These are phyloP conservation scores for Bradypus variegatus DNA, from an alignment of 2,797 vertebrate genomes.

Conservation along the genomic window DNA sequence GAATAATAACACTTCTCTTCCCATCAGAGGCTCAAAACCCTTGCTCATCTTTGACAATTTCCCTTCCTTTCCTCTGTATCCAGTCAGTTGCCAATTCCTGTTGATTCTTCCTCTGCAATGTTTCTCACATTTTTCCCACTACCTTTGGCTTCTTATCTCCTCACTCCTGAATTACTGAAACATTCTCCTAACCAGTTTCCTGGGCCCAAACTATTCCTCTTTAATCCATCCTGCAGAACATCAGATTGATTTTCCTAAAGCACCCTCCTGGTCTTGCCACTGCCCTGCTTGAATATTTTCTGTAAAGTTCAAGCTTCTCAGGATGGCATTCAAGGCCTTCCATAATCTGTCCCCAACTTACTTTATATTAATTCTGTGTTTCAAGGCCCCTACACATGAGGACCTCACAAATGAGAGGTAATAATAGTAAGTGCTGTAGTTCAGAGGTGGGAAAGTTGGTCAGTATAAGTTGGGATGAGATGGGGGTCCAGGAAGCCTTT, in stretches of 20 bases:
- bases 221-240: not conserved
- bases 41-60: not conserved
- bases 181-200: not conserved
- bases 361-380: not conserved
- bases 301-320: not conserved
- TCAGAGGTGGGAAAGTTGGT: not conserved
- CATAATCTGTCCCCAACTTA: not conserved
- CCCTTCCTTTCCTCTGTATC: not conserved
- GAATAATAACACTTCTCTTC: not conserved
- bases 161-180: not conserved
- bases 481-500: not conserved
- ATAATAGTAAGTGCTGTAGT: not conserved
- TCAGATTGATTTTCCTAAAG: conserved; percentile 11
- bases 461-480: not conserved
- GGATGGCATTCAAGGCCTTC: not conserved
- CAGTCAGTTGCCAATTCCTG: not conserved
- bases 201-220: not conserved
- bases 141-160: conserved; percentile 10
- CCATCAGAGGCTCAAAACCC: not conserved
- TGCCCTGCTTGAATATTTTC: not conserved
- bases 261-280: not conserved
- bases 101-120: not conserved
- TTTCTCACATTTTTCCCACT: conserved; percentile 24
- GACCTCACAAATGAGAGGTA: not conserved
- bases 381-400: not conserved